phyloP scores from a whole-genome alignment of 2,113 vertebrate species.

The Limanda limanda region DNA sequence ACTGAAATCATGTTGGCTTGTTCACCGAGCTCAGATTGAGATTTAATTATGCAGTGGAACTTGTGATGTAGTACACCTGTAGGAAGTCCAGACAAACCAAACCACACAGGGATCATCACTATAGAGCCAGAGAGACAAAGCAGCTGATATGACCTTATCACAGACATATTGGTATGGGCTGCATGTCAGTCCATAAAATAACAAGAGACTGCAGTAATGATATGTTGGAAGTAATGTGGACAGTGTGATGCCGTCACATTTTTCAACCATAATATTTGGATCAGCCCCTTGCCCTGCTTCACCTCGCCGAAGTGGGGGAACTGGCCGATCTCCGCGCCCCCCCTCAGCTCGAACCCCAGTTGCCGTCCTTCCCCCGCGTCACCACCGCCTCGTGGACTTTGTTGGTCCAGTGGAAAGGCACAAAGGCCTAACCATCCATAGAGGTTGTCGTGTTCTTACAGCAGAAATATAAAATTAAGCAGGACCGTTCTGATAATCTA shows the following conservation, averaged over 20 bases:
- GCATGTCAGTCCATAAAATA: neutral
- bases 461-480: too few species aligned
- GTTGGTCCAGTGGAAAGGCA: conserved; percentile 92
- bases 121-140: neutral
- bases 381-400: conserved; percentile 98
- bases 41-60: conserved; percentile 59
- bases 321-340: conserved; percentile 96
- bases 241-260: too few species aligned
- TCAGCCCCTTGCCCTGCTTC: conserved; percentile 92
- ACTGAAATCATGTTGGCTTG: conserved; percentile 50
- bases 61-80: conserved; percentile 51
- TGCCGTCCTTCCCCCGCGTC: conserved; percentile 90
- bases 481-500: too few species aligned
- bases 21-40: conserved; percentile 50
- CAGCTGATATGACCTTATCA: conserved; percentile 4
- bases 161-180: neutral
- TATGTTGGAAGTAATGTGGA: neutral
- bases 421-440: too few species aligned
- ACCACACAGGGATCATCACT: neutral
- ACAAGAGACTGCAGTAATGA: neutral
- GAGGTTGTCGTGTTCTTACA: too few species aligned
- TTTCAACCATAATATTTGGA: conserved; percentile 76
- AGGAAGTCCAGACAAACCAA: neutral
- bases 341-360: conserved; percentile 96
- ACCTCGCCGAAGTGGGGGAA: conserved; percentile 97